These are phyloP conservation scores for Sepiola atlantica DNA, from an alignment of 2,888 invertebrate species.

Conservation along the genomic window DNA sequence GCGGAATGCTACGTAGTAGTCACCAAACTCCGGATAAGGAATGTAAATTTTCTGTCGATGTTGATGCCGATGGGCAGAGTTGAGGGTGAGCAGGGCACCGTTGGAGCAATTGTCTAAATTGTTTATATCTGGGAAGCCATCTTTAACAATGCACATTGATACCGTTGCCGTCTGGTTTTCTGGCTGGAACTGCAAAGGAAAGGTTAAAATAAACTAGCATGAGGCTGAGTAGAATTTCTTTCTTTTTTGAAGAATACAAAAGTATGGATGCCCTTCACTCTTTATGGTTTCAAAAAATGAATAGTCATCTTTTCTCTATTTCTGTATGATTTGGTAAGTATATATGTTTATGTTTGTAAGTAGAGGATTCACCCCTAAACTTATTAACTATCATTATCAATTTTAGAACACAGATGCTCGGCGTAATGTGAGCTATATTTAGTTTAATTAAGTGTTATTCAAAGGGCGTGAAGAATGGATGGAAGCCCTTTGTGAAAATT, in stretches of 20 bases:
- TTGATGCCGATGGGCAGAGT: constrained; percentile 51
- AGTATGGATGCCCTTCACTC: too few relatives aligned
- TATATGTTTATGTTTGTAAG: too few relatives aligned
- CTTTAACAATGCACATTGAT: constrained; percentile 60
- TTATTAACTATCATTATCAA: too few relatives aligned
- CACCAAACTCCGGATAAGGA: constrained; percentile 89
- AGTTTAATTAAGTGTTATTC: too few relatives aligned
- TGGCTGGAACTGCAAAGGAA: constrained; percentile 50
- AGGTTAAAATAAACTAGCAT: background rate
- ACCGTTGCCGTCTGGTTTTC: constrained; percentile 55
- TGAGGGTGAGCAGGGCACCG: constrained; percentile 57
- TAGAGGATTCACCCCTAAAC: too few relatives aligned
- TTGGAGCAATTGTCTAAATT: constrained; percentile 55
- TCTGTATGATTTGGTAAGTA: too few relatives aligned
- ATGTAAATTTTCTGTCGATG: constrained; percentile 76
- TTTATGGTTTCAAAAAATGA: too few relatives aligned
- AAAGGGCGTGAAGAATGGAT: too few relatives aligned
- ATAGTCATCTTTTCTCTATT: background rate
- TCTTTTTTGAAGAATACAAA: background rate
- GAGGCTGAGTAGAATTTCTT: background rate
- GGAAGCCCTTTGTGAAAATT: too few relatives aligned
- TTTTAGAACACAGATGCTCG: too few relatives aligned
- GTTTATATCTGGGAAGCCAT: constrained; percentile 56
- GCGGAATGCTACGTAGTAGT: constrained; percentile 86
- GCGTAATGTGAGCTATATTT: too few relatives aligned